Evolutionary conservation across 2,113 vertebrate species (phyloP), one percentile per base, ranked within the genome.

Genomic region (Phasianus colchicus): DNA sequence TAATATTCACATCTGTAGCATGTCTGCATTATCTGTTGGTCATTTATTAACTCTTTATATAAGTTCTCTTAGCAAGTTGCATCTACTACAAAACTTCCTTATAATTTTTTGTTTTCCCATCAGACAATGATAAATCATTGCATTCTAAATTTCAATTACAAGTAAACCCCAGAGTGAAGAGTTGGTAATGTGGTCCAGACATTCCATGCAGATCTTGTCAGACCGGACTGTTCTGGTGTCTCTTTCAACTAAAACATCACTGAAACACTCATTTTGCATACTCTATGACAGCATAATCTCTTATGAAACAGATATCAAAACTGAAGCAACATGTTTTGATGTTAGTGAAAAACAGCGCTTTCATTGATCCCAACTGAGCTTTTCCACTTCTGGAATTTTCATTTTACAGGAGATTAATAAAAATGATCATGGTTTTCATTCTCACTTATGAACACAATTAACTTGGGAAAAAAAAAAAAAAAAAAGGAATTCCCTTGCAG

Each of bases 321-420:
- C 13, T 1, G 63, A 90, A 78, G 58, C 38, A 42, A 2, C 9
- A 57, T 54, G 40, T 90, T 96, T 91, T 88, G 73, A 84, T 76
- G 50, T 94, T 82, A 61, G 48, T 61, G 61, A 63, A 87, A 95
- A 94, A 69, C 83, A 88, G 78, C 14, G 19, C 86, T 95, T 97
- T 88, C 36, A 93, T 29, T 95, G 79, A 83, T 88, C 65, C 43
- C 83, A 57, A 75, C 43, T 5, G 27, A 82, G 54, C 73, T 81
- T 86, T 78, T 67, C 0, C 0, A 47, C 7, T 84, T 95, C 90
- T n/a, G 4, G 18, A 83, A 83, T 92, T 94, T 91, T 86, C 12
- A 24, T 82, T 82, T 88, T 83, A n/a, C 20, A 69, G 72, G 60
- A 95, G 76, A 91, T 89, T 45, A 65, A 81, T 32, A 57, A 90